These are phyloP conservation scores for Colletes latitarsis DNA, from an alignment of 1,140 invertebrate species.

Conservation along the genomic window DNA sequence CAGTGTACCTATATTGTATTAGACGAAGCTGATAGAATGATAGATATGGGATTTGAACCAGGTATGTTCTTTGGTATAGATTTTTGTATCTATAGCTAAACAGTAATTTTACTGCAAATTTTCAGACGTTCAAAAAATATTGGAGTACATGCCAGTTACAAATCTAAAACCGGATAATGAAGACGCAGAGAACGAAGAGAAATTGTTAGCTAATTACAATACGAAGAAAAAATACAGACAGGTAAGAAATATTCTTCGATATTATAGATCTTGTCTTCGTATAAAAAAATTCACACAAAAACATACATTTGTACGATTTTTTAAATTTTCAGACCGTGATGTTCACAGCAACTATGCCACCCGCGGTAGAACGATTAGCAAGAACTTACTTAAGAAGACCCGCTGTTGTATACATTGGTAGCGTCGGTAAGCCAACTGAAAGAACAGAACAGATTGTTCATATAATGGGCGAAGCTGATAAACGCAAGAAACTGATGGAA, in stretches of 20 bases:
- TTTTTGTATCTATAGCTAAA: not conserved
- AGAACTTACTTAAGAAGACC: conserved; percentile 97
- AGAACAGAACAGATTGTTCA: conserved; percentile 98
- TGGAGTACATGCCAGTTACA: conserved; percentile 99
- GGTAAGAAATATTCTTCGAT: conserved; percentile 73
- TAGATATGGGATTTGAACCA: conserved; percentile 99
- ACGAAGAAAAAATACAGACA: conserved; percentile 99
- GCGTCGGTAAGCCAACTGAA: conserved; percentile 98
- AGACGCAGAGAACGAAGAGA: conserved; percentile 97
- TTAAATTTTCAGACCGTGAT: conserved; percentile 93
- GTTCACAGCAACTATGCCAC: conserved; percentile 99
- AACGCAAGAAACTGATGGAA: conserved; percentile 94
- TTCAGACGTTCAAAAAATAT: conserved; percentile 96
- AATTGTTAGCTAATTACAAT: conserved; percentile 96
- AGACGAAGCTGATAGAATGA: conserved; percentile 99
- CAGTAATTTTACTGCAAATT: conserved; percentile 27
- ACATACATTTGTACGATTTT: conserved; percentile 12
- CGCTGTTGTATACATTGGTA: conserved; percentile 99
- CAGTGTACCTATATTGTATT: conserved; percentile 97
- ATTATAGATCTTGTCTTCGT: conserved; percentile 3
- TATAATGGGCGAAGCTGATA: conserved; percentile 96
- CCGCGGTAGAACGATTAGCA: conserved; percentile 97
- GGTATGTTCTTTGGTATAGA: conserved; percentile 69
- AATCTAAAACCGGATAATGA: conserved; percentile 99
- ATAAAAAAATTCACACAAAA: conserved; percentile 18